A percentile compares a stretch with the other conserved stretches of the same genome.
These are phyloP conservation scores for Nemopilema nomurai DNA, from an alignment of 30 jellyfish, hydroid and myxozoan genomes.

Conservation along the genomic window DNA sequence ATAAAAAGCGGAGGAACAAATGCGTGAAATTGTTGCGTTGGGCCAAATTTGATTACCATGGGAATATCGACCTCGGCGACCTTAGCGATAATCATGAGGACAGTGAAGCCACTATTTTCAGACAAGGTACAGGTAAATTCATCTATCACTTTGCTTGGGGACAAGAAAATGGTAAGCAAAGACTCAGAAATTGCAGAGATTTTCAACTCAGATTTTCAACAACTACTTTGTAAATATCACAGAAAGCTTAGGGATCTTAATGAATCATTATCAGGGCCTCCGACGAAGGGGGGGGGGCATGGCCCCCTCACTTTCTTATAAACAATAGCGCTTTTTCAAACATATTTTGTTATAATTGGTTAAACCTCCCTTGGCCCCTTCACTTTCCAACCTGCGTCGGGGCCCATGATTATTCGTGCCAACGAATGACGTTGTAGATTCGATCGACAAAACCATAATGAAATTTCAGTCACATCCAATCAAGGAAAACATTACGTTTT, in stretches of 20 bases:
- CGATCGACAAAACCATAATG: conserved; percentile 29
- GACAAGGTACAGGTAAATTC: conserved; percentile 42
- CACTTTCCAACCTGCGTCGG: too few species aligned
- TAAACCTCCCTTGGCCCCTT: too few species aligned
- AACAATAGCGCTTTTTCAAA: too few species aligned
- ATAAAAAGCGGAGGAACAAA: conserved; percentile 48
- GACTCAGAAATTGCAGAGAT: conserved; percentile 49
- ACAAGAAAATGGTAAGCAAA: conserved; percentile 30
- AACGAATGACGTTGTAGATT: conserved; percentile 11
- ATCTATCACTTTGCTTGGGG: conserved; percentile 36
- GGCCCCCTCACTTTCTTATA: too few species aligned
- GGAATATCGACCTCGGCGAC: conserved; percentile 34
- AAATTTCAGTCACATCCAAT: conserved; percentile 28
- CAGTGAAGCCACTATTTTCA: conserved; percentile 62
- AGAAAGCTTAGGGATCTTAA: conserved; percentile 33
- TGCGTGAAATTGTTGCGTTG: conserved; percentile 22
- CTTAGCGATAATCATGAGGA: conserved; percentile 34
- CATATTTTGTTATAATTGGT: too few species aligned
- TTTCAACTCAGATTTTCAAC: too few species aligned
- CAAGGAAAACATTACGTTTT: conserved; percentile 20
- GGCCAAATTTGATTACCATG: conserved; percentile 34
- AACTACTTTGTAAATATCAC: conserved; percentile 31
- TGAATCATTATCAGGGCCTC: too few species aligned
- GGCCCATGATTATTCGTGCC: conserved; percentile 18
- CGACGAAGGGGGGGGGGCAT: too few species aligned